These are phyloP conservation scores for Mylabris phalerata DNA, from an alignment of 1,140 invertebrate genomes.

Conservation along the genomic window DNA sequence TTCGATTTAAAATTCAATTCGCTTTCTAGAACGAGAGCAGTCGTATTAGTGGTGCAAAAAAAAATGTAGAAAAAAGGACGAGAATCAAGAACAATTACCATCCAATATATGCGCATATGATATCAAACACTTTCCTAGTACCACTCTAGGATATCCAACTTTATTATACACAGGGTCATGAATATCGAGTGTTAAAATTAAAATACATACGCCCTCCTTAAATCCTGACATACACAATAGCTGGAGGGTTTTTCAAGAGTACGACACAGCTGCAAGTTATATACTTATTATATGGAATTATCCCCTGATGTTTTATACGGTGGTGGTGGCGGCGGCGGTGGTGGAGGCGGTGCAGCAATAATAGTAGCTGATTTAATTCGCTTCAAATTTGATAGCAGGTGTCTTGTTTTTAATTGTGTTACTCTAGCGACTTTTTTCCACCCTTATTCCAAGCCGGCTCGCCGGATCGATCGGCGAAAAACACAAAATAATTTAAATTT, in stretches of 20 bases:
- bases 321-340: background rate
- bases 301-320: background rate
- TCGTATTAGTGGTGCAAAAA: background rate
- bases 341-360: too few species aligned
- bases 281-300: too few species aligned
- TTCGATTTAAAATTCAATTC: too few species aligned
- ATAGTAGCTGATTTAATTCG: slow-evolving; percentile 8
- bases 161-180: slow-evolving; percentile 39
- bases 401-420: slow-evolving; percentile 5
- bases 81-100: slow-evolving; percentile 20
- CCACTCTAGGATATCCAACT: slow-evolving; percentile 30
- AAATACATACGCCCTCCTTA: slow-evolving; percentile 36
- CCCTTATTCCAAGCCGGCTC: too few species aligned
- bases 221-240: slow-evolving; percentile 27
- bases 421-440: background rate
- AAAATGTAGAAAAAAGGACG: slow-evolving; percentile 27
- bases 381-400: slow-evolving; percentile 10
- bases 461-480: too few species aligned
- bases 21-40: too few species aligned
- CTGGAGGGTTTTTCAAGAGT: slow-evolving; percentile 24
- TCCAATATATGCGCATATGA: slow-evolving; percentile 25
- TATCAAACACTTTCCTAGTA: slow-evolving; percentile 24
- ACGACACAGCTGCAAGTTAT: slow-evolving; percentile 29
- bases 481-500: too few species aligned
- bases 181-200: slow-evolving; percentile 41